Conservation (phyloP, 2,888 invertebrate species). For the Caenorhabditis sp. region DNA sequence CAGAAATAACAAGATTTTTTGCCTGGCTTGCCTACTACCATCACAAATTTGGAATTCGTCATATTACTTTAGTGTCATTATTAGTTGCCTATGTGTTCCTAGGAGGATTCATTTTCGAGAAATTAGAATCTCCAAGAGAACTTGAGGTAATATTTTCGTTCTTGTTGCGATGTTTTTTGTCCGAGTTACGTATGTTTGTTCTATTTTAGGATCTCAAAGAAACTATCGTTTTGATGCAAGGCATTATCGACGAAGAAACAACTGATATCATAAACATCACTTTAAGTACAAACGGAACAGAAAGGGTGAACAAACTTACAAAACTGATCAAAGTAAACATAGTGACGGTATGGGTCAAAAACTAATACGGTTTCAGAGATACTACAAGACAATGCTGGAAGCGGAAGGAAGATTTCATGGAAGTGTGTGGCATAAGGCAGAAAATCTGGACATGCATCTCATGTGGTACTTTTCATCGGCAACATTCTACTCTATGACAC, state of each 20-base stretch:
- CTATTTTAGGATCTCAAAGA: constrained; percentile 60
- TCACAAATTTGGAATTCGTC: constrained; percentile 76
- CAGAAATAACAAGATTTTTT: constrained; percentile 71
- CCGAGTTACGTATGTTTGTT: neutral
- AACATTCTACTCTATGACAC: constrained; percentile 76
- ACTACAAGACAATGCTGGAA: constrained; percentile 74
- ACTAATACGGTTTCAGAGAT: constrained; percentile 63
- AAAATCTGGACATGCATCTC: constrained; percentile 75
- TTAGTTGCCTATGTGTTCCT: constrained; percentile 70
- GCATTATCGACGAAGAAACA: constrained; percentile 63
- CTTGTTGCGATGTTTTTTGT: neutral
- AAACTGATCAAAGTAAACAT: constrained; percentile 61
- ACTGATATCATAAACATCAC: constrained; percentile 63
- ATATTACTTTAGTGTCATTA: constrained; percentile 68
- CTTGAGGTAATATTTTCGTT: constrained; percentile 45
- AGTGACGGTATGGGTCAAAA: constrained; percentile 1
- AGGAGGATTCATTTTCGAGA: constrained; percentile 74
- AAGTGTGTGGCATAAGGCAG: constrained; percentile 75
- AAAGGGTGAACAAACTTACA: constrained; percentile 50
- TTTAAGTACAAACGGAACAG: constrained; percentile 59
- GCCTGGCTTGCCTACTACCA: constrained; percentile 74
- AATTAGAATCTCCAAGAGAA: constrained; percentile 71
- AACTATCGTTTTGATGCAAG: constrained; percentile 65
- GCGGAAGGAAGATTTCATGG: constrained; percentile 75
- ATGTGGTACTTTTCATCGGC: constrained; percentile 75